phyloP scores from a whole-genome alignment of 2,888 invertebrate species.

The Ganaspis brasiliensis region DNA sequence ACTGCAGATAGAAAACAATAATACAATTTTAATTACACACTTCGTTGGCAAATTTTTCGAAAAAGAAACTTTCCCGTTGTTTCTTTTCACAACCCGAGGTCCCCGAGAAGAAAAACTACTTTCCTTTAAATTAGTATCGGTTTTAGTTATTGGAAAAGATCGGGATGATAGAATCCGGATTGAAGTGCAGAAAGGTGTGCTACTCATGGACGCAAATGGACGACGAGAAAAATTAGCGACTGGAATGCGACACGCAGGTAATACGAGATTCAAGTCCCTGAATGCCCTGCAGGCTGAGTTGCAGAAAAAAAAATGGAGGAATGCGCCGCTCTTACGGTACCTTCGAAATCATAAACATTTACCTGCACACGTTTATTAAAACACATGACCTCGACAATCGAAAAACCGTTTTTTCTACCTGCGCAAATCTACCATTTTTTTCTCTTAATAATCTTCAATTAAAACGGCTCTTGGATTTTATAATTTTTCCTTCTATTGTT shows the following conservation, averaged over 20 bases:
- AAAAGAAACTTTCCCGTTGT: too few species aligned
- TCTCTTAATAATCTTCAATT: background rate
- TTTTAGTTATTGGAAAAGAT: slow-evolving; percentile 45
- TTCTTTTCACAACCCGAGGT: too few species aligned
- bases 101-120: slow-evolving; percentile 40
- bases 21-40: too few species aligned
- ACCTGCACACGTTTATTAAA: slow-evolving; percentile 31
- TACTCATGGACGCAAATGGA: slow-evolving; percentile 47
- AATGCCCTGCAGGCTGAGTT: slow-evolving; percentile 43
- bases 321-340: slow-evolving; percentile 43
- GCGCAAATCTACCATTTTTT: background rate
- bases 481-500: background rate
- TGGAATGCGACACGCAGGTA: slow-evolving; percentile 60
- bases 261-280: slow-evolving; percentile 48
- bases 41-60: too few species aligned
- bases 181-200: slow-evolving; percentile 52
- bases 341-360: slow-evolving; percentile 38
- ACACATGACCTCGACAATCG: slow-evolving; percentile 34
- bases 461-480: background rate
- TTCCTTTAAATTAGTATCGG: slow-evolving; percentile 34
- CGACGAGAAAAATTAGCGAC: slow-evolving; percentile 55
- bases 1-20: too few species aligned
- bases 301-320: slow-evolving; percentile 43
- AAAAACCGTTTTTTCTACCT: slow-evolving; percentile 31
- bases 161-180: slow-evolving; percentile 49